Conservation (phyloP, 2,797 vertebrate genomes). For the Melanotaenia boesemani region DNA sequence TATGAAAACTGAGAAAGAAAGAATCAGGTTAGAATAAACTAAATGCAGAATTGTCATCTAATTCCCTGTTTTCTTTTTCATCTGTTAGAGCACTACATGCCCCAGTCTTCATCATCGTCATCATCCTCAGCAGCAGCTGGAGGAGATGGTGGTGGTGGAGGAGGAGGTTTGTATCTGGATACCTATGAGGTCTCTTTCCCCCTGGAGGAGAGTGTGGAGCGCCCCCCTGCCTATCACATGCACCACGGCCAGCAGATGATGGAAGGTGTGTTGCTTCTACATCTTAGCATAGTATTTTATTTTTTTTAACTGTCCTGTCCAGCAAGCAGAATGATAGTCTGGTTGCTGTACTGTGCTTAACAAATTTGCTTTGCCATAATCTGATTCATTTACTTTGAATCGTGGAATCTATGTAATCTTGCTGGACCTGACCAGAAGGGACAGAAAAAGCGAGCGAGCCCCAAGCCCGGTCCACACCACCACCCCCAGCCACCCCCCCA, state of each 20-base stretch:
- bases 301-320: too few species aligned
- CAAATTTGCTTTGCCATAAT: too few species aligned
- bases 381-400: too few species aligned
- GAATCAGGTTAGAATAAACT: background rate
- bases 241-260: slow-evolving; percentile 76
- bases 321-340: too few species aligned
- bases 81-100: slow-evolving; percentile 57
- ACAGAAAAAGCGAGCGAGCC: too few species aligned
- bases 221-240: slow-evolving; percentile 77
- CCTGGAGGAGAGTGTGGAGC: slow-evolving; percentile 80
- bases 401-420: too few species aligned
- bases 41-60: background rate
- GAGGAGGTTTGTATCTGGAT: slow-evolving; percentile 79
- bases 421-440: too few species aligned
- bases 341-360: too few species aligned
- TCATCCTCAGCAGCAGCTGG: slow-evolving; percentile 1
- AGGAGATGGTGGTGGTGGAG: slow-evolving; percentile 9
- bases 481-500: too few species aligned
- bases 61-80: background rate
- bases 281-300: too few species aligned
- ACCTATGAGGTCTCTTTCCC: slow-evolving; percentile 86
- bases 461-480: too few species aligned
- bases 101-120: slow-evolving; percentile 30
- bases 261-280: slow-evolving; percentile 76
- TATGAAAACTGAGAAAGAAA: background rate